Evolutionary conservation across 2,888 invertebrate species (phyloP).

Genomic region (Ischnura elegans): DNA sequence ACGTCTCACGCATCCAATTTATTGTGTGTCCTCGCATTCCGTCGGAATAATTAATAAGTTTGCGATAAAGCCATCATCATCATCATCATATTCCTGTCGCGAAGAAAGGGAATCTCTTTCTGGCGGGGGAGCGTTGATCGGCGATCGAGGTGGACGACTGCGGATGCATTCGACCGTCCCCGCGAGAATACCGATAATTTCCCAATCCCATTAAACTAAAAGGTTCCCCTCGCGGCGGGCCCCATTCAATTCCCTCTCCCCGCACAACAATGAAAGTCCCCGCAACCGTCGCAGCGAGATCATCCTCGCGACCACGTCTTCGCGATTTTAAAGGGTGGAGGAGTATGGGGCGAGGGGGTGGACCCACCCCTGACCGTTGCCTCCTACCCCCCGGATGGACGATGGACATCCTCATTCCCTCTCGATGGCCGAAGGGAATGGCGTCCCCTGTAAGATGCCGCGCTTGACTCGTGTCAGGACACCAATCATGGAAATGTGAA

Average conservation of each 20-base stretch:
- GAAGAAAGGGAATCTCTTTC: background rate
- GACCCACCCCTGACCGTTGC: no score
- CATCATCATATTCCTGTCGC: background rate
- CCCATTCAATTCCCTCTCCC: no score
- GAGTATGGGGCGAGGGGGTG: no score
- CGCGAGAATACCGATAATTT: background rate
- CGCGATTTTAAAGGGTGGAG: no score
- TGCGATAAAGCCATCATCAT: background rate
- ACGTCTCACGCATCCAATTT: background rate
- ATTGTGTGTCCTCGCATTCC: background rate
- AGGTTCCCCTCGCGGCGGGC: background rate
- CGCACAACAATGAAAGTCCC: background rate
- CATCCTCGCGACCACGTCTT: no score
- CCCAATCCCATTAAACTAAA: constrained; percentile 32
- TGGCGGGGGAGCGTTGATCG: background rate
- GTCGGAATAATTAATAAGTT: constrained; percentile 12
- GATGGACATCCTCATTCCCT: no score
- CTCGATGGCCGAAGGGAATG: no score
- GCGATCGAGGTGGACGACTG: background rate
- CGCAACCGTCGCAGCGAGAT: background rate
- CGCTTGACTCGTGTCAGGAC: no score
- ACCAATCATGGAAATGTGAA: no score
- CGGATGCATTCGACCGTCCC: background rate
- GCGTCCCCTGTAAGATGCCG: no score
- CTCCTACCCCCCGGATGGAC: no score